A percentile compares a stretch with the other conserved stretches of the same genome.
Evolutionary conservation across 2,113 vertebrate species (phyloP).

Genomic region (Dasyprocta punctata): DNA sequence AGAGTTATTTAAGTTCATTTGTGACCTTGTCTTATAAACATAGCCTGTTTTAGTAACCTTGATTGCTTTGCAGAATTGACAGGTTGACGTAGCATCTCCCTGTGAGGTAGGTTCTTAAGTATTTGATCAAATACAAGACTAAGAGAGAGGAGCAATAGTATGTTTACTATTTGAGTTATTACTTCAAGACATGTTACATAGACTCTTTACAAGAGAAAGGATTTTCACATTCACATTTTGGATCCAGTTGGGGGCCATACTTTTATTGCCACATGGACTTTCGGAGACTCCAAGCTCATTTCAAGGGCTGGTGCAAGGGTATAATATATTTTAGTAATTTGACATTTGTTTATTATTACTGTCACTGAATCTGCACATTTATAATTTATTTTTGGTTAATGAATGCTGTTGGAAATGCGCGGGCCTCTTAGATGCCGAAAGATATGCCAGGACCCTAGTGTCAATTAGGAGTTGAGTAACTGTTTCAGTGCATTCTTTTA

Average conservation of each 20-base stretch:
- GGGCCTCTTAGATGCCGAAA: slow-evolving; percentile 38
- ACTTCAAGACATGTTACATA: slow-evolving; percentile 39
- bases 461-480: slow-evolving; percentile 68
- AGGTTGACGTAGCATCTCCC: slow-evolving; percentile 42
- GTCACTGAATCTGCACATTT: slow-evolving; percentile 54
- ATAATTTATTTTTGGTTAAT: slow-evolving; percentile 72
- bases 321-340: slow-evolving; percentile 75
- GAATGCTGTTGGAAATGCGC: slow-evolving; percentile 25
- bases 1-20: slow-evolving; percentile 53
- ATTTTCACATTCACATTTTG: slow-evolving; percentile 49
- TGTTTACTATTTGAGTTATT: slow-evolving; percentile 57
- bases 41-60: slow-evolving; percentile 66
- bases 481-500: slow-evolving; percentile 40
- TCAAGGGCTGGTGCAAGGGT: not conserved
- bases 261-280: slow-evolving; percentile 47
- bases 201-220: slow-evolving; percentile 66
- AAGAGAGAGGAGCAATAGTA: slow-evolving; percentile 38
- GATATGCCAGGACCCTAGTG: not conserved
- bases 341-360: slow-evolving; percentile 77
- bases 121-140: slow-evolving; percentile 43
- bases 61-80: slow-evolving; percentile 28
- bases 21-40: slow-evolving; percentile 69
- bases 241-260: slow-evolving; percentile 61
- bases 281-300: slow-evolving; percentile 62
- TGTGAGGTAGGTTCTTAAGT: slow-evolving; percentile 50